Conservation (phyloP, 2,113 vertebrate species). For the Anthoscopus minutus region DNA sequence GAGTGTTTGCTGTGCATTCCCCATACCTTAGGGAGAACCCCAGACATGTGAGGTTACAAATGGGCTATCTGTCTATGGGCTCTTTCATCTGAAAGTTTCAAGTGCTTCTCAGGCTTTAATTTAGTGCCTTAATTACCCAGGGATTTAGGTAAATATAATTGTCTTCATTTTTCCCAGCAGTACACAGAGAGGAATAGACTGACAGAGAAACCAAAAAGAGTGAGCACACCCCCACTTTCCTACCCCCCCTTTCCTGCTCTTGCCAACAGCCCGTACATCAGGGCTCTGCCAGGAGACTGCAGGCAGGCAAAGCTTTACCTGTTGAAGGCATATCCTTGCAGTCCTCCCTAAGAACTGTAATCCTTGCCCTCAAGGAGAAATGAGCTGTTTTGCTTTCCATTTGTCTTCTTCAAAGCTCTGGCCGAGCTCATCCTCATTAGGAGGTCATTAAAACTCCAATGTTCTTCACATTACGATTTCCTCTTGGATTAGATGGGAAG, state of each 20-base stretch:
- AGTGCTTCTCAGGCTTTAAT: conserved; percentile 9
- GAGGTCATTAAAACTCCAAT: neutral
- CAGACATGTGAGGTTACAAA: neutral
- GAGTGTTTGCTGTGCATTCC: neutral
- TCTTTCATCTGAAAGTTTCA: neutral
- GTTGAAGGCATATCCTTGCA: neutral
- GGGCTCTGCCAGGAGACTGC: neutral
- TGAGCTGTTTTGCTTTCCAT: neutral
- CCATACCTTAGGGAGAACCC: neutral
- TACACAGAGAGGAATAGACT: neutral
- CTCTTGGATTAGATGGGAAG: conserved; percentile 22
- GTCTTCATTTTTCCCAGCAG: conserved; percentile 28
- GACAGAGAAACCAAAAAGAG: neutral
- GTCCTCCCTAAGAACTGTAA: neutral
- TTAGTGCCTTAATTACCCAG: conserved; percentile 24
- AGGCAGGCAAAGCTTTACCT: neutral
- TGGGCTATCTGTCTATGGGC: neutral
- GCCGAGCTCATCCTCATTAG: conserved; percentile 32
- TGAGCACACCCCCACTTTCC: neutral
- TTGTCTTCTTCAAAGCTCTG: conserved; percentile 34
- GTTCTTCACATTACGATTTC: conserved; percentile 21
- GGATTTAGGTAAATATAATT: conserved; percentile 26
- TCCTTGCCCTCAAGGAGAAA: conserved; percentile 20
- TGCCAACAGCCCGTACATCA: neutral
- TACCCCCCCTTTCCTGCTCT: neutral